Percentiles rank a stretch among this genome's conserved stretches.
phyloP scores from a whole-genome alignment of 2,113 vertebrate species.

The Dromaius novaehollandiae region DNA sequence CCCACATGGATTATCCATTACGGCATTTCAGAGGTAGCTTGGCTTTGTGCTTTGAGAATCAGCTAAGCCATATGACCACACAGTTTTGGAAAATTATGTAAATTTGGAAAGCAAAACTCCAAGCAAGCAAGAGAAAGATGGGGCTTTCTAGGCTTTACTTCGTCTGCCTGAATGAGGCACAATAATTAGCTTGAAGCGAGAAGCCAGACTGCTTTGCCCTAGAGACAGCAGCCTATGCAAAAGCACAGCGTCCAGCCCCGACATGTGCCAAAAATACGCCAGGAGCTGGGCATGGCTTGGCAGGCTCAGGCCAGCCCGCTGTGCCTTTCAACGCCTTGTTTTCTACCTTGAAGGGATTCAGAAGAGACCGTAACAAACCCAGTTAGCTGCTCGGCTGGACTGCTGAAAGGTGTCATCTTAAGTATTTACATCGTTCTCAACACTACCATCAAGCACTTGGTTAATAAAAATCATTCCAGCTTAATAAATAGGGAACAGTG shows the following conservation, averaged over 20 bases:
- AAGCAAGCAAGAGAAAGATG: neutral
- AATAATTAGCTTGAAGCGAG: neutral
- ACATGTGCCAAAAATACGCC: neutral
- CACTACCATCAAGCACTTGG: neutral
- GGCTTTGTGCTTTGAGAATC: neutral
- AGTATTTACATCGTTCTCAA: neutral
- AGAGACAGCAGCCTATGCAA: neutral
- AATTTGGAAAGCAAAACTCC: neutral
- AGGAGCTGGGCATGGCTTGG: neutral
- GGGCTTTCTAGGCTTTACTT: neutral
- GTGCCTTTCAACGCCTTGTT: rapidly evolving
- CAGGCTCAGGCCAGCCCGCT: rapidly evolving
- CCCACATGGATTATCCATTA: neutral
- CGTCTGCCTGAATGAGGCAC: neutral
- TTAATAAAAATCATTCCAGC: neutral
- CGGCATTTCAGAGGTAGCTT: neutral
- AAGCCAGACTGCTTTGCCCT: neutral
- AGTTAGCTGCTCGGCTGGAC: neutral
- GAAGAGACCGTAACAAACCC: neutral
- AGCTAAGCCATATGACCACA: neutral
- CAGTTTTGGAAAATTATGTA: neutral
- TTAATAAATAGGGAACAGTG: neutral
- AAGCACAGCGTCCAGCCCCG: rapidly evolving
- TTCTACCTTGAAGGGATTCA: neutral
- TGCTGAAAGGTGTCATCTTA: neutral